These are phyloP conservation scores for Drosophila neocordata DNA, from an alignment of 1,140 invertebrate species.

Conservation along the genomic window DNA sequence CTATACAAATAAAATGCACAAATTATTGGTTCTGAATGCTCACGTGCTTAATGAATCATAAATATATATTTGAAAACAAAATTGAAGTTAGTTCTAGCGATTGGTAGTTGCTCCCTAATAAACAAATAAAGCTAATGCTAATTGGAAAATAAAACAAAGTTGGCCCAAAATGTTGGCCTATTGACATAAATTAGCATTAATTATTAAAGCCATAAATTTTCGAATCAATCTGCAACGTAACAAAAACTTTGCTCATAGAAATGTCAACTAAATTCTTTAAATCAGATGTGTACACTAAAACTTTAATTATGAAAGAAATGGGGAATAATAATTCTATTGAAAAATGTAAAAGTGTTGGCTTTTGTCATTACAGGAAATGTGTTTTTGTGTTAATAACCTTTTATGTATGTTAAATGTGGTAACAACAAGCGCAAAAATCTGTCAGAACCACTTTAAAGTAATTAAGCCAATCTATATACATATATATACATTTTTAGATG, in stretches of 20 bases:
- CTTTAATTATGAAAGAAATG: no score
- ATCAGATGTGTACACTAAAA: not conserved
- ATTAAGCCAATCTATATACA: no score
- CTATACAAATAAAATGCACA: not conserved
- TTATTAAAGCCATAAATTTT: constrained; percentile 4
- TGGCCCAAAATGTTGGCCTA: constrained; percentile 26
- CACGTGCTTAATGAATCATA: not conserved
- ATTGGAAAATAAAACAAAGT: not conserved
- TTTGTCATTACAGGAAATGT: no score
- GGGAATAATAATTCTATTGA: no score
- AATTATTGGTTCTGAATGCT: not conserved
- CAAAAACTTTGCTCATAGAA: not conserved
- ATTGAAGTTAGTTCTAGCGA: not conserved
- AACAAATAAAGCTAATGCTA: not conserved
- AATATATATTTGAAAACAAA: not conserved
- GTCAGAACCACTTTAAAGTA: no score
- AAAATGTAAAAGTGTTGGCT: no score
- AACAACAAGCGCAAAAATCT: no score
- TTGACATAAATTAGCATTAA: constrained; percentile 45
- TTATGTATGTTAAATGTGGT: no score
- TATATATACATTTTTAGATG: no score
- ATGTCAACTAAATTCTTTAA: not conserved
- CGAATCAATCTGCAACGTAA: not conserved
- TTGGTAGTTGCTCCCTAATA: constrained; percentile 29
- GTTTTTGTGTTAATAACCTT: no score